phyloP scores from a whole-genome alignment of 2,113 vertebrate genomes.

The Ardeotis arabs region DNA sequence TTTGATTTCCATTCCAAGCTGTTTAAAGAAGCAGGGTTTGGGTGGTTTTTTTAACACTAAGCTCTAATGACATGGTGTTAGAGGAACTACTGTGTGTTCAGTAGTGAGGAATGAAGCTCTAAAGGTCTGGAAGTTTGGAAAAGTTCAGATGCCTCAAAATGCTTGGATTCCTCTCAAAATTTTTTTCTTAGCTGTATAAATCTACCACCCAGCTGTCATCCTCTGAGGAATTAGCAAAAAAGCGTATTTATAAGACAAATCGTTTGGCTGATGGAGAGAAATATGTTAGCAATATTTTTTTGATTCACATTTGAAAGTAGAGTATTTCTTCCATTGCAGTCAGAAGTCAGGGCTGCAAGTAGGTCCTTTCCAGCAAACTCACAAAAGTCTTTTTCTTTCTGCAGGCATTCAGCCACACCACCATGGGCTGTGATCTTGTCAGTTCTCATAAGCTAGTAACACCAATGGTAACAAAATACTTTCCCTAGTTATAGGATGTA shows the following conservation, averaged over 20 bases:
- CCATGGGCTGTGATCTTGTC: conserved; percentile 65
- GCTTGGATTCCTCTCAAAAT: conserved; percentile 47
- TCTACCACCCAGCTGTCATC: conserved; percentile 63
- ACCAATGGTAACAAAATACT: conserved; percentile 67
- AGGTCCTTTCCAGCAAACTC: conserved; percentile 51
- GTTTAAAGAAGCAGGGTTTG: background rate
- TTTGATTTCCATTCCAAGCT: background rate
- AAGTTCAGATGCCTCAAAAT: conserved; percentile 60
- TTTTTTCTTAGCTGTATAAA: conserved; percentile 59
- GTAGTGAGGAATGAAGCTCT: conserved; percentile 47
- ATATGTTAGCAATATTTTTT: conserved; percentile 51
- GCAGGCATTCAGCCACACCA: conserved; percentile 52
- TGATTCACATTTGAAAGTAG: conserved; percentile 59
- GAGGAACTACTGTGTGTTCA: conserved; percentile 42
- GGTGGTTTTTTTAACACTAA: background rate
- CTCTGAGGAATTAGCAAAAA: conserved; percentile 62
- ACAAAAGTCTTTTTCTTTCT: conserved; percentile 72
- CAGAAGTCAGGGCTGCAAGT: conserved; percentile 29
- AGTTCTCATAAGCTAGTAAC: conserved; percentile 67
- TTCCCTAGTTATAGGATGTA: conserved; percentile 56
- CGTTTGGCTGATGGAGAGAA: conserved; percentile 37
- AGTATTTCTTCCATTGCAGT: conserved; percentile 58
- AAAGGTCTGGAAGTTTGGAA: conserved; percentile 59
- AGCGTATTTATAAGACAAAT: conserved; percentile 46
- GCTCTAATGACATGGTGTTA: background rate